Percentiles rank a stretch among this genome's conserved stretches.
Evolutionary conservation across 2,113 vertebrate genomes (phyloP).

Genomic region (Anser cygnoides): DNA sequence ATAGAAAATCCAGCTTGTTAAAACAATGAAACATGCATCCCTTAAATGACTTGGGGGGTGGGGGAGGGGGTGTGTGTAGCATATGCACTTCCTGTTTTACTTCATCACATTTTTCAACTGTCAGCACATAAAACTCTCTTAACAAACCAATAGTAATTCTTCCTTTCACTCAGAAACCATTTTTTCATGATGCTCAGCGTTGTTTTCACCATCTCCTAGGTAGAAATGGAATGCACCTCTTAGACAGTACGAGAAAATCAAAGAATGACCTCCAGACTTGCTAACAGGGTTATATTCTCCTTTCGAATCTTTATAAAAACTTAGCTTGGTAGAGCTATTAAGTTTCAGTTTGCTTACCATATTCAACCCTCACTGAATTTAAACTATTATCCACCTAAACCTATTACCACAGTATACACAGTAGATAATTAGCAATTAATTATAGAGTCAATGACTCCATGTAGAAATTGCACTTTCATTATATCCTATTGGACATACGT

Average conservation of each 20-base stretch:
- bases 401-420: not conserved
- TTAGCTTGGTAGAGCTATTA: not conserved
- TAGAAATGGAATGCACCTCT: not conserved
- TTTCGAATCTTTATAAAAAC: not conserved
- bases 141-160: not conserved
- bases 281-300: not conserved
- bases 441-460: not conserved
- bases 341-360: not conserved
- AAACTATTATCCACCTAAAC: not conserved
- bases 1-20: not conserved
- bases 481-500: not conserved
- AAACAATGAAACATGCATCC: not conserved
- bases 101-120: not conserved
- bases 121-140: not conserved
- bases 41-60: not conserved
- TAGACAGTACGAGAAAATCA: not conserved
- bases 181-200: not conserved
- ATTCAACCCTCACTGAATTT: not conserved
- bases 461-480: not conserved
- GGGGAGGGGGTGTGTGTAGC: too few species aligned
- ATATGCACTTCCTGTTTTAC: not conserved
- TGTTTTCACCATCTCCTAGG: not conserved
- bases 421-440: not conserved
- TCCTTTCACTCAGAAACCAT: not conserved
- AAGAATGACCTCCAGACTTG: not conserved